phyloP scores from a whole-genome alignment of 2,797 vertebrate genomes.

The Champsocephalus esox region DNA sequence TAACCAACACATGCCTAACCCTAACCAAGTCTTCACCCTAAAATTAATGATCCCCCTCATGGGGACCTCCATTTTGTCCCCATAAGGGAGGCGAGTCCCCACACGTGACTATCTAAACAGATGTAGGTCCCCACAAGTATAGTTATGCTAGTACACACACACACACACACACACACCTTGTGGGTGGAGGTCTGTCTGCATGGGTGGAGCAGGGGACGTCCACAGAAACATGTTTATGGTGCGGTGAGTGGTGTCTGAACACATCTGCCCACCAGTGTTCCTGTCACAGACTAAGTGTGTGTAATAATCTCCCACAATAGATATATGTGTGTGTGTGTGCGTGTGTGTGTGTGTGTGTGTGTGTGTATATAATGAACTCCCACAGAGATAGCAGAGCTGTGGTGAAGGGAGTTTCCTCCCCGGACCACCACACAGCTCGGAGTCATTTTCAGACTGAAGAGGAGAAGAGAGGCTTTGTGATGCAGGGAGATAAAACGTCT shows the following conservation, averaged over 20 bases:
- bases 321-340: background rate
- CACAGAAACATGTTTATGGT: constrained; percentile 64
- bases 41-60: too few relatives aligned
- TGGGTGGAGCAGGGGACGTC: constrained; percentile 60
- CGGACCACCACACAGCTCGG: constrained; percentile 62
- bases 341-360: too few relatives aligned
- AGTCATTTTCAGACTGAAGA: constrained; percentile 63
- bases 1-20: too few relatives aligned
- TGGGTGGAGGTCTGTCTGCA: constrained; percentile 58
- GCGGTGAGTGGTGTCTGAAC: constrained; percentile 41
- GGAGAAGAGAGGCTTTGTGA: constrained; percentile 54
- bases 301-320: constrained; percentile 45
- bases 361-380: constrained; percentile 76
- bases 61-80: too few relatives aligned
- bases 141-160: background rate
- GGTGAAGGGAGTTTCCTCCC: constrained; percentile 77
- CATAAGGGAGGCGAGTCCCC: too few relatives aligned
- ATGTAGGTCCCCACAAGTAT: too few relatives aligned
- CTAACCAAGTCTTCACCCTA: too few relatives aligned
- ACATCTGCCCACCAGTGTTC: constrained; percentile 66
- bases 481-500: constrained; percentile 42
- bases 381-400: constrained; percentile 75
- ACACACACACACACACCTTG: constrained; percentile 31
- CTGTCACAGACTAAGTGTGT: constrained; percentile 29
- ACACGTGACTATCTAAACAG: too few relatives aligned